Evolutionary conservation across 2,113 vertebrate genomes (phyloP), one percentile per base, ranked within the genome.

Genomic region (Sebastes schlegelii): DNA sequence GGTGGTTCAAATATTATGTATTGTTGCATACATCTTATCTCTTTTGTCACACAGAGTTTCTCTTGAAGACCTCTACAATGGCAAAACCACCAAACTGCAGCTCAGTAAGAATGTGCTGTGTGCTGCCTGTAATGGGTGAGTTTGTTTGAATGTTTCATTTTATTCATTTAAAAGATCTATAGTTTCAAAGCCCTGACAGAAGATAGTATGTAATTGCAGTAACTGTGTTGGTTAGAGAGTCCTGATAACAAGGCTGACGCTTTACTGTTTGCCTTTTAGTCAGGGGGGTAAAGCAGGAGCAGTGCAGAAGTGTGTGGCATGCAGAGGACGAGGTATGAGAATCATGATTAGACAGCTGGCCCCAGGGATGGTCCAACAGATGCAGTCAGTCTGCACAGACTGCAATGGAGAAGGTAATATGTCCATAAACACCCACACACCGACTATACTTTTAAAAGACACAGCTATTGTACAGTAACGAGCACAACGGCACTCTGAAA

Each of bases 51-150:
- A 55, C 93, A 99, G 98, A 95, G 98, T 99, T 82, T 97, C 98
- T 88, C 95, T 99, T 96, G 98, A 99, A 96, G 98, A 99, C 87
- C 94, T 99, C 43, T 99, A 99, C 90, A 99, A 99, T 89, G 98
- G 98, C 81, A 99, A 99, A 96, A 98, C 98, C 82, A 99, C 98
- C 86, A 99, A 99, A 95, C 96, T 99, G 86, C 98, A 99, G 74
- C 97, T 99, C 88, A 99, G 98, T 96, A 99, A 99, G 97, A 99
- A 99, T 93, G 97, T 99, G 66, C 97, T 99, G 58, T 99, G 98
- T 93, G 96, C 95, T 80, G 94, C 97, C 68, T 99, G 98, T 93
- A 99, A 96, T 80, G 98, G 98, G 98, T 99, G 92, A 97, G 98
- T 97, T 46, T 42, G 17, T 62, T 88, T 55, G 7, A 58, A 21